These are phyloP conservation scores for Hydractinia symbiolongicarpus DNA, from an alignment of 30 jellyfish, hydroid and myxozoan species.

Conservation along the genomic window DNA sequence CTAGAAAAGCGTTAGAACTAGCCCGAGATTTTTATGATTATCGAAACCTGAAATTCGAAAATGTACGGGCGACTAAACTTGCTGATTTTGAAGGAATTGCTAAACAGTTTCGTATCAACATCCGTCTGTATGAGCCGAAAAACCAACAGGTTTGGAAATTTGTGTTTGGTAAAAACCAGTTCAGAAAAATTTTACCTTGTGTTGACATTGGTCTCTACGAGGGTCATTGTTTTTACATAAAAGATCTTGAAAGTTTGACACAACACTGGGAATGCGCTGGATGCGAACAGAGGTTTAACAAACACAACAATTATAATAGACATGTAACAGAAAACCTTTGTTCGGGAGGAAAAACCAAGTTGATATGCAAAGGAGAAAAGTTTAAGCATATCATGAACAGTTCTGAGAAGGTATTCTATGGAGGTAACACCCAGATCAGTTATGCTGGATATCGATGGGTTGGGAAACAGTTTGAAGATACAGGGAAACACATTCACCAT, in stretches of 20 bases:
- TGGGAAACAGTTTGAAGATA: not conserved
- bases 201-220: not conserved
- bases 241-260: not conserved
- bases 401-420: conserved; percentile 12
- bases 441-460: conserved; percentile 3
- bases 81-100: conserved; percentile 25
- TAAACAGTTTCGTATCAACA: not conserved
- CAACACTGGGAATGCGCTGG: conserved; percentile 12
- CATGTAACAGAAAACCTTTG: not conserved
- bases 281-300: conserved; percentile 1
- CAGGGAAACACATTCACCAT: not conserved
- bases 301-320: not conserved
- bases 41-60: not conserved
- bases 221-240: too few species aligned
- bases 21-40: conserved; percentile 12
- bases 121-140: not conserved
- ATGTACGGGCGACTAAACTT: conserved; percentile 27
- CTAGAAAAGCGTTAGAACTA: not conserved
- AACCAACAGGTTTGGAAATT: not conserved
- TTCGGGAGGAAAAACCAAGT: conserved; percentile 4
- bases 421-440: conserved; percentile 14
- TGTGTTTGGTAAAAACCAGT: not conserved
- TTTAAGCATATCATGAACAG: not conserved
- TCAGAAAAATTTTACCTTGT: not conserved
- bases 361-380: conserved; percentile 6